phyloP scores from a whole-genome alignment of 1,140 invertebrate genomes.

The Bombus cullumanus region DNA sequence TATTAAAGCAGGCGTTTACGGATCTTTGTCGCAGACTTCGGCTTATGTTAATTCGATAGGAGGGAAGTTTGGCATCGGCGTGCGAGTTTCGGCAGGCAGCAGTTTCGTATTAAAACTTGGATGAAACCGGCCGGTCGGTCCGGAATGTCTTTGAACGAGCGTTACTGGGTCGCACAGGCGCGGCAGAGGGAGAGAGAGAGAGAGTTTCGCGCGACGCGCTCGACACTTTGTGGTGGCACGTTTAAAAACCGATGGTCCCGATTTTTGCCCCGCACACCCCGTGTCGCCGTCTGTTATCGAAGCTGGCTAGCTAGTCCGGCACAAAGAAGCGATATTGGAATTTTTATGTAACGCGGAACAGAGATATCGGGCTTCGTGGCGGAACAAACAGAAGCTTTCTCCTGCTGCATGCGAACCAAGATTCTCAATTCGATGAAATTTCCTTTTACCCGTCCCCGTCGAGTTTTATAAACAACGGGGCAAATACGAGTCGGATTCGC shows the following conservation, averaged over 20 bases:
- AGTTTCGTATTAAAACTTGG: neutral
- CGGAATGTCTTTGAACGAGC: neutral
- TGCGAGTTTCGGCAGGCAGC: neutral
- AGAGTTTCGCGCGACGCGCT: neutral
- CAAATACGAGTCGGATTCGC: neutral
- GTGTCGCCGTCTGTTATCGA: neutral
- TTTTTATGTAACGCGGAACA: slow-evolving; percentile 24
- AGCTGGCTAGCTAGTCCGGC: neutral
- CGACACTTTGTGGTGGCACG: neutral
- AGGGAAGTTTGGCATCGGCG: neutral
- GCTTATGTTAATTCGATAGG: slow-evolving; percentile 14
- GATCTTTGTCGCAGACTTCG: neutral
- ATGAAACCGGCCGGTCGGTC: neutral
- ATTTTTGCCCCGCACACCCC: neutral
- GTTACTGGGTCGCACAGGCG: neutral
- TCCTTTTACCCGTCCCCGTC: neutral
- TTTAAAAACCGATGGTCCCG: neutral
- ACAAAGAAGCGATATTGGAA: slow-evolving; percentile 39
- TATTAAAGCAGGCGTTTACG: neutral
- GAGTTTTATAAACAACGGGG: neutral
- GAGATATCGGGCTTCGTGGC: neutral
- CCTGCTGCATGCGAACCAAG: neutral
- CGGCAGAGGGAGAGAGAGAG: neutral
- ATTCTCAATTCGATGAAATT: slow-evolving; percentile 10
- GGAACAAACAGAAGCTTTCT: slow-evolving; percentile 7